Evolutionary conservation across 2,888 invertebrate genomes (phyloP).

Genomic region (Gortyna flavago): DNA sequence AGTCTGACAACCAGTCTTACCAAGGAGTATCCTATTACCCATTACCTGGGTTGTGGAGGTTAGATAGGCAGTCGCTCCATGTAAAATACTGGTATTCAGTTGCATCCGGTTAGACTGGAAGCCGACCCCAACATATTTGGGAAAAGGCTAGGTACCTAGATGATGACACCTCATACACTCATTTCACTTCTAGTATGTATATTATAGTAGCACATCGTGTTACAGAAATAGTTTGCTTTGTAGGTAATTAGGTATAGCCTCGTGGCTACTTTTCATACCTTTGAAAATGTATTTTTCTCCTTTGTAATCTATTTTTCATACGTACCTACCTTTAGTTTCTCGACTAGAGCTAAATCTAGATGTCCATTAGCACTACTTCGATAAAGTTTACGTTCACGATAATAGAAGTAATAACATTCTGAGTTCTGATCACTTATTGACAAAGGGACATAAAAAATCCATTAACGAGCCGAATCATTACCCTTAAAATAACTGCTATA

Average conservation of each 20-base stretch:
- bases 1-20: too few species aligned
- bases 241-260: too few species aligned
- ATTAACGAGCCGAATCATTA: slow-evolving; percentile 74
- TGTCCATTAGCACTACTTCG: slow-evolving; percentile 29
- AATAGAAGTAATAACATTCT: slow-evolving; percentile 53
- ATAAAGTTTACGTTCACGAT: slow-evolving; percentile 40
- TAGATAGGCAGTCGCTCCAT: too few species aligned
- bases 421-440: slow-evolving; percentile 63
- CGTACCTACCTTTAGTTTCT: slow-evolving; percentile 11
- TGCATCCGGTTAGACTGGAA: too few species aligned
- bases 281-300: neutral
- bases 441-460: slow-evolving; percentile 72
- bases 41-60: too few species aligned
- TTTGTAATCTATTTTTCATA: neutral
- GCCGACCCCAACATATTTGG: too few species aligned
- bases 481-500: slow-evolving; percentile 72
- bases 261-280: neutral
- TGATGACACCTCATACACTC: neutral
- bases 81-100: too few species aligned
- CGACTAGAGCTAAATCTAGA: slow-evolving; percentile 3
- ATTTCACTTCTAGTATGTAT: neutral
- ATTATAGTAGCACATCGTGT: neutral
- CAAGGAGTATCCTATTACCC: too few species aligned
- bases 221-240: neutral
- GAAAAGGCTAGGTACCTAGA: too few species aligned